Base-by-base conservation (phyloP, 2,888 invertebrate species). In the Timema podura region DNA sequence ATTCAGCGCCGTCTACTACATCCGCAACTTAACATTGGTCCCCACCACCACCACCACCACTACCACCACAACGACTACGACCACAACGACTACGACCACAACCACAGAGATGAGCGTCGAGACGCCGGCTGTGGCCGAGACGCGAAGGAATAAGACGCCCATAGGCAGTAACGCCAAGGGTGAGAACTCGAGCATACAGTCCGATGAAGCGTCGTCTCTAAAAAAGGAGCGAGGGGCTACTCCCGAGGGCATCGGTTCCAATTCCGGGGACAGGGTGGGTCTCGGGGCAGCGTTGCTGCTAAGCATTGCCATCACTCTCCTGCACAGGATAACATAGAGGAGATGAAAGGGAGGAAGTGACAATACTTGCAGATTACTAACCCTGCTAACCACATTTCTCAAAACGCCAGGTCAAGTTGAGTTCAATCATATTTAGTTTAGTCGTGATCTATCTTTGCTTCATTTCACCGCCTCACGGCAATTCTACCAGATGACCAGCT, bases 1-100 rank as follows among this genome's bases (percentile, higher is more conserved):
- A 74, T 90, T 89, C 75, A 90, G 91, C n/a, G 89, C 89, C 47
- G 85, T 91, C 65, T 95, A 91, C 80, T 94, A 88, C 81, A 80
- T 91, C 64, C 85, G 85, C 68, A 94, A 94, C 80, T 87, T 89
- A 75, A 90, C 87, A 15, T 80, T 91, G 57, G 91, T 93, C 30
- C 93, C 94, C 2, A 92, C 92, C 11, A 93, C 91, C 0, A 88
- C 88, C 0, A 86, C 89, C 0, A 85, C 86, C 0, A 84, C 86
- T 1, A 83, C 84, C 0, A 84, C 85, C 0, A 83, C 85, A 0
- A 79, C 80, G 1, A 77, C 78, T 8, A 74, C 75, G 2, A 71
- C 74, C 8, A 72, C 75, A 10, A 71, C 75, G 10, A 74, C 75
- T 13, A 75, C 75, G 1, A 77, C 77, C 6, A 75, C 77, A 6